A percentile compares a stretch with the other conserved stretches of the same genome.
Conservation (phyloP, 2,113 vertebrate species). For the Chinchilla lanigera region DNA sequence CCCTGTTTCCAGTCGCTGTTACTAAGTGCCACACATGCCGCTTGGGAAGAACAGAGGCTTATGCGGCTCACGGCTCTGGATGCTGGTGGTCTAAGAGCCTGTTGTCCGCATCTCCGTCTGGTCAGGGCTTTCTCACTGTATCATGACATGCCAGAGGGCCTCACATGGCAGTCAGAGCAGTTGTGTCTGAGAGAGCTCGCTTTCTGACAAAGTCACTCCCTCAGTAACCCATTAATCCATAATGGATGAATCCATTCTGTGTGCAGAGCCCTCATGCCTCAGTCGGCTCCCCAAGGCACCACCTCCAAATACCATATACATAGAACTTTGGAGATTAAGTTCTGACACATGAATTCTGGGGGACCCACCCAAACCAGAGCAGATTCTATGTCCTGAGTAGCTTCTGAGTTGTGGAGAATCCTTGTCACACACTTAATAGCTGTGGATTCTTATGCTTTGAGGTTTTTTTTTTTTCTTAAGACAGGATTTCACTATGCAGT, state of each 20-base stretch:
- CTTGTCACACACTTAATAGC: background rate
- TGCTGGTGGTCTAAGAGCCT: background rate
- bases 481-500: background rate
- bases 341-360: background rate
- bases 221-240: no score
- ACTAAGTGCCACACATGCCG: background rate
- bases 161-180: background rate
- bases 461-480: background rate
- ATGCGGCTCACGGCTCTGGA: background rate
- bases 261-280: background rate
- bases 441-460: background rate
- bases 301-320: background rate
- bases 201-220: background rate
- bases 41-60: background rate
- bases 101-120: background rate
- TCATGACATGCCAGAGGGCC: background rate
- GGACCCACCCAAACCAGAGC: background rate
- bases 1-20: background rate
- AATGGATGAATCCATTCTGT: background rate
- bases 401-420: background rate
- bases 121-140: background rate
- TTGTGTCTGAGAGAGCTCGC: background rate
- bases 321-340: background rate
- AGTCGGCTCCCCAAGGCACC: background rate
- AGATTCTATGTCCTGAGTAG: background rate